A percentile compares a stretch with the other conserved stretches of the same genome.
phyloP scores from a whole-genome alignment of 2,797 vertebrate species.

The Silurus aristotelis region DNA sequence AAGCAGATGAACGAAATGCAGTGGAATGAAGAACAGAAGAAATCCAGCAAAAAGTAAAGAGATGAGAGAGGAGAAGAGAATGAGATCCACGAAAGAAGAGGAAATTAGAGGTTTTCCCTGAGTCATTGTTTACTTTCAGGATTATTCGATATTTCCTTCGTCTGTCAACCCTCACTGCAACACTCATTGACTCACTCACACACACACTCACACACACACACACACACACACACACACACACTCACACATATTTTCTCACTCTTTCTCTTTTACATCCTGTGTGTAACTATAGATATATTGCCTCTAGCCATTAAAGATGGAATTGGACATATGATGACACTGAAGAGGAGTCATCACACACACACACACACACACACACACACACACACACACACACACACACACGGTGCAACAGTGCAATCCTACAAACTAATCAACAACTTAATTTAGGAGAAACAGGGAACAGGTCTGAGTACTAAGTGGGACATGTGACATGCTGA shows the following conservation, averaged over 20 bases:
- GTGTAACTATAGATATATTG: neutral
- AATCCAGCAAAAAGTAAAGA: neutral
- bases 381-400: too few species aligned
- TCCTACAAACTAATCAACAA: too few species aligned
- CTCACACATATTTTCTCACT: neutral
- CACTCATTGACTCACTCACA: conserved; percentile 12
- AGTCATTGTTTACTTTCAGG: conserved; percentile 21
- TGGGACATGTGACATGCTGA: too few species aligned
- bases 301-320: conserved; percentile 5
- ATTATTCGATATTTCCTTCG: conserved; percentile 2
- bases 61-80: neutral
- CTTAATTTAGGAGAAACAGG: too few species aligned
- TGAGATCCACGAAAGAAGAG: neutral
- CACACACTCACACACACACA: neutral
- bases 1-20: too few species aligned
- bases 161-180: conserved; percentile 13
- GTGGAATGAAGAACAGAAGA: too few species aligned
- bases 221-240: neutral
- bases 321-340: neutral
- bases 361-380: too few species aligned
- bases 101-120: conserved; percentile 16
- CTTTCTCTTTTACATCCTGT: neutral
- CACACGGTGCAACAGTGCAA: too few species aligned
- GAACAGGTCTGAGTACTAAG: too few species aligned
- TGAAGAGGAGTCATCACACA: neutral